Conservation (phyloP, 1,140 invertebrate species). For the Saccostrea cuccullata region DNA sequence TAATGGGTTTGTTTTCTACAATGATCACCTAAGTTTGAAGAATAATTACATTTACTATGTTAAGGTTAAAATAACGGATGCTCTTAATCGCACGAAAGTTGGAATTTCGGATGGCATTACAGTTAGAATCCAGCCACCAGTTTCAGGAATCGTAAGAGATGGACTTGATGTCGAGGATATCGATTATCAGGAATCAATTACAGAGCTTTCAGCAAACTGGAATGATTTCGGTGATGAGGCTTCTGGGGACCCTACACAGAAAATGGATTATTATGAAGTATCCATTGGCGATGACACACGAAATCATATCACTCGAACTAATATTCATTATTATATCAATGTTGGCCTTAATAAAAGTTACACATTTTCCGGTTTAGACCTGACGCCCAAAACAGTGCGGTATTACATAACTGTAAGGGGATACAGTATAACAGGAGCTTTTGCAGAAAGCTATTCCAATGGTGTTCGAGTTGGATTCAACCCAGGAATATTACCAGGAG, state of each 20-base stretch:
- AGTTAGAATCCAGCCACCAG: conserved; percentile 58
- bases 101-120: conserved; percentile 61
- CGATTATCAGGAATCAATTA: conserved; percentile 56
- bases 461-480: conserved; percentile 61
- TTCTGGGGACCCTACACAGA: conserved; percentile 51
- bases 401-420: conserved; percentile 65
- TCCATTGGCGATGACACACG: conserved; percentile 49
- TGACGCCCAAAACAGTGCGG: conserved; percentile 41
- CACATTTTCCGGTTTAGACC: conserved; percentile 57
- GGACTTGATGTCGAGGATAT: conserved; percentile 47
- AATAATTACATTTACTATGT: conserved; percentile 58
- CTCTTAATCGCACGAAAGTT: conserved; percentile 57
- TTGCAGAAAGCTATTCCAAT: conserved; percentile 59
- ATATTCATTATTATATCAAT: conserved; percentile 60
- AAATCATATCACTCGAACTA: conserved; percentile 41
- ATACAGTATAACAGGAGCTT: conserved; percentile 61
- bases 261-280: no score
- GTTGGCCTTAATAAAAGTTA: conserved; percentile 57
- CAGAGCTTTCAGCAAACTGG: conserved; percentile 61
- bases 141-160: conserved; percentile 33
- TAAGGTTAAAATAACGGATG: conserved; percentile 55
- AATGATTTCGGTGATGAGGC: conserved; percentile 54
- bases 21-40: conserved; percentile 56
- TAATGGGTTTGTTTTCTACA: conserved; percentile 50
- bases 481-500: conserved; percentile 51